Evolutionary conservation across 2,797 vertebrate species (phyloP), one percentile per base, ranked within the genome.

Genomic region (Sebastiscus albofasciatus): DNA sequence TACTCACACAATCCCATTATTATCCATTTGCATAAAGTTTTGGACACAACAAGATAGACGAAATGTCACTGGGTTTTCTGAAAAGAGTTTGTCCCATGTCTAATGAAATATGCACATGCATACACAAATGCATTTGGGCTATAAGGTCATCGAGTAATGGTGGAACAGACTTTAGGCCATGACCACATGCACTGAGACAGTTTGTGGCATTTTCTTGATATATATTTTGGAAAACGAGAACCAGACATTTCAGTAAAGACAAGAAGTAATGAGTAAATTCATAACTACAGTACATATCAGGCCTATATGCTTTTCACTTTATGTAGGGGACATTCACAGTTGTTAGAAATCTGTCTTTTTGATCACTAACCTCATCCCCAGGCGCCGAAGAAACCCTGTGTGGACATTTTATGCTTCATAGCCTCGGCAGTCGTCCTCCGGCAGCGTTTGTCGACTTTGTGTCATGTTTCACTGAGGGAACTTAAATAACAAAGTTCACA

Each of bases 401-500:
- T 42, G 36, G 65, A 65, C 46, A 65, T 67, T 62, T 85, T 52
- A 33, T 71, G 65, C 59, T 56, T 66, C 66, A 24, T 31, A 29
- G 61, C 49, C 55, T 56, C 5, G 0, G 12, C 67, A 49, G 49
- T 31, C 12, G 11, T 54, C 67, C 54, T 67, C 8, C 0, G 16
- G 83, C 72, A 34, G 58, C 36, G 24, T 64, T 81, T 64, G 61
- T 62, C 24, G 2, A 67, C 67, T 66, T 64, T 71, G 34, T 56
- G 36, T 67, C 61, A 67, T 67, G 66, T 71, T 71, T 67, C 46
- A 58, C 71, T 26, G 26, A 18, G 26, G 16, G 13, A 77, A 33
- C 52, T 73, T 59, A 62, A 62, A 71, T 62, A 49, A 55, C 26
- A 78, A 71, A 56, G 61, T 81, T 79, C 67, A 75, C 13, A 71